Conservation (phyloP, 2,888 invertebrate genomes). For the Xestia xanthographa region DNA sequence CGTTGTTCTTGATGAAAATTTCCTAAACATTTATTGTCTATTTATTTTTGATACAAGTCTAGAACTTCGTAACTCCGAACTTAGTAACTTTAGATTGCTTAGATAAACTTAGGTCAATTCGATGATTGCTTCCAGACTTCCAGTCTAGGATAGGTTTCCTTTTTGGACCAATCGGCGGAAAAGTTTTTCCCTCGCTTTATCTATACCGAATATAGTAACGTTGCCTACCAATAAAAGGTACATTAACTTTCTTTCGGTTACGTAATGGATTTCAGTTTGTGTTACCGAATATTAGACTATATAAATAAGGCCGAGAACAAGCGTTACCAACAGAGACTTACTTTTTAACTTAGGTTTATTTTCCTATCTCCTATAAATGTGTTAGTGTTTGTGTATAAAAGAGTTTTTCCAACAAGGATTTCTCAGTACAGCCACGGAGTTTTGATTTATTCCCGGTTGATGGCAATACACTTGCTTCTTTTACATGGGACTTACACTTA, state of each 20-base stretch:
- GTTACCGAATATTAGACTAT: not conserved
- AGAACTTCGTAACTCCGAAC: too few species aligned
- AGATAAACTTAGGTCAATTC: not conserved
- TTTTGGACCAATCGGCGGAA: not conserved
- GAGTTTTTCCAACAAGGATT: not conserved
- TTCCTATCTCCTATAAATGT: not conserved
- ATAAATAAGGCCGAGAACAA: not conserved
- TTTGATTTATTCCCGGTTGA: not conserved
- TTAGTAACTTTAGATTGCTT: not conserved
- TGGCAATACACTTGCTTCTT: too few species aligned
- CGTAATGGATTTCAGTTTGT: not conserved
- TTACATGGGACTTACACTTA: not conserved
- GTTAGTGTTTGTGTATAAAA: too few species aligned
- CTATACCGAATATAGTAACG: not conserved
- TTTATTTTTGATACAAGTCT: too few species aligned
- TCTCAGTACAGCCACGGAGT: not conserved
- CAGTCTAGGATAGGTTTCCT: constrained; percentile 3
- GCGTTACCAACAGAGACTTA: not conserved
- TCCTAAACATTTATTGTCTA: too few species aligned
- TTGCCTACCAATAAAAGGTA: not conserved
- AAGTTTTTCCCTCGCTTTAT: constrained; percentile 18
- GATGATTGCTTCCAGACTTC: not conserved
- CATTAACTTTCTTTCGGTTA: too few species aligned
- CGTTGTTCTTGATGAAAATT: too few species aligned
- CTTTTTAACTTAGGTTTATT: not conserved